Conservation (phyloP, 2,888 invertebrate species). For the Cotesia congregata region DNA sequence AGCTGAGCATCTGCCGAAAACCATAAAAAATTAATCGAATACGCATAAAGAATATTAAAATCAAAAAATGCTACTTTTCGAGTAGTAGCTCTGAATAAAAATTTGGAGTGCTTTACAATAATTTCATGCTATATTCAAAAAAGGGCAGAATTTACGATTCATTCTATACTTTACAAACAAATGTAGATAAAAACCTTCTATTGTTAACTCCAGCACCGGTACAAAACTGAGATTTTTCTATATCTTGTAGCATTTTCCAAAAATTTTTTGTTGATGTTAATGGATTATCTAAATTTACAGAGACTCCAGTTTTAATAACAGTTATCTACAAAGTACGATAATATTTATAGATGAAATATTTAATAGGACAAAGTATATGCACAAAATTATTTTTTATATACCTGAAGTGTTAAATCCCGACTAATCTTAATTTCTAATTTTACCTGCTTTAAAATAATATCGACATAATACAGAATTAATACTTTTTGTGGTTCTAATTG, state of each 20-base stretch:
- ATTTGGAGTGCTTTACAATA: too few relatives aligned
- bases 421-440: background rate
- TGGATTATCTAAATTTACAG: background rate
- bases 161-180: background rate
- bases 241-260: constrained; percentile 2
- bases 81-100: too few relatives aligned
- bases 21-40: too few relatives aligned
- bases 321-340: background rate
- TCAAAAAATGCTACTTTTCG: too few relatives aligned
- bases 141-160: background rate
- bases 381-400: background rate
- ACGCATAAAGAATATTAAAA: too few relatives aligned
- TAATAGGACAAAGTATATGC: background rate
- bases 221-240: background rate
- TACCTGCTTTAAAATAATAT: background rate
- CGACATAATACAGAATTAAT: background rate
- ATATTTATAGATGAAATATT: background rate
- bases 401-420: background rate
- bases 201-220: background rate
- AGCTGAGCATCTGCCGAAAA: background rate
- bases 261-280: background rate
- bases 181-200: background rate
- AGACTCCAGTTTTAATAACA: background rate
- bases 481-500: background rate
- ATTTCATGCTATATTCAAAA: too few relatives aligned